Evolutionary conservation across 2,797 vertebrate species (phyloP), one percentile per base, ranked within the genome.

Genomic region (Gambelia wislizenii): DNA sequence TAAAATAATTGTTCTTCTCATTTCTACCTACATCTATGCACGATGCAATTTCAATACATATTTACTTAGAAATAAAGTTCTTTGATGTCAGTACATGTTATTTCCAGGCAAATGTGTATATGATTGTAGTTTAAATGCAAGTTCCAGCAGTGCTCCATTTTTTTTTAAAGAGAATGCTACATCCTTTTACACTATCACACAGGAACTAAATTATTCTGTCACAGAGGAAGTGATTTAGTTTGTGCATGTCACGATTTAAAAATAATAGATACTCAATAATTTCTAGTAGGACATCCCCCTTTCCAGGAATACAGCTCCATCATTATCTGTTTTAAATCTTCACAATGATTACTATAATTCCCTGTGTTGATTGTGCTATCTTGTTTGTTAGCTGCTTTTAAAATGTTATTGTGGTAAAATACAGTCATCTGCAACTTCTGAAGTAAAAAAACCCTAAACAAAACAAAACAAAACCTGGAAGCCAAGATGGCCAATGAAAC

Each of bases 191-290:
- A 20, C 10, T 39, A 12, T 39, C 18, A 76, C n/a, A 25, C 56
- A 75, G 14, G 39, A 85, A 85, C 9, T 85, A n/a, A n/a, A n/a
- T n/a, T n/a, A n/a, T n/a, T n/a, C 10, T 39, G 6, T 39, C 18
- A 76, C n/a, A 25, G 42, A 75, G 14, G 39, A 85, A 85, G 4
- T 85, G 44, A 61, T 83, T n/a, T n/a, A 69, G 76, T 47, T 83
- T 30, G 22, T 36, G 18, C 42, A 61, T 64, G 54, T 61, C 74
- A 27, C 5, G 30, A 47, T 64, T 77, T 61, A 77, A 86, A 86
- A 76, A 77, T 76, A 76, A 76, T 61, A 39, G 9, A 33, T 42
- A 76, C 20, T 39, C 70, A 85, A 47, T 85, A 59, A 44, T 59
- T 76, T 85, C 30, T 44, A 85, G 39, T 76, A 59, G 30, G 44